Conservation (phyloP, 2,113 vertebrate genomes). For the Nematolebias whitei region DNA sequence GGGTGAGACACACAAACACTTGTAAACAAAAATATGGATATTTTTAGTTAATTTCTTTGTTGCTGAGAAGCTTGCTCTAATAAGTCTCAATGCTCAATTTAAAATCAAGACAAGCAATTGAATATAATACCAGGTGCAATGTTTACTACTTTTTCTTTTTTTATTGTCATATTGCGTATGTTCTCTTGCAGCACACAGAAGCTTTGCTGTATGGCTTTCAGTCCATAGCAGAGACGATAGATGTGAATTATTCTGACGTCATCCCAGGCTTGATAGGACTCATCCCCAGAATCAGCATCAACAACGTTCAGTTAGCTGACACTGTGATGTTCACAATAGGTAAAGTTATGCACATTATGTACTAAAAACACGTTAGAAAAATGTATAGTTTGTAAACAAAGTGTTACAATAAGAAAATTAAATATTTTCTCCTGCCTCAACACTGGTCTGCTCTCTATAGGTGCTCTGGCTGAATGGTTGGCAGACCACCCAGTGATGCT, state of each 20-base stretch:
- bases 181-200: slow-evolving; percentile 88
- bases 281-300: slow-evolving; percentile 97
- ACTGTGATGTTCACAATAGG: slow-evolving; percentile 99
- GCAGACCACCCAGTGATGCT: slow-evolving; percentile 99
- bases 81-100: background rate
- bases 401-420: background rate
- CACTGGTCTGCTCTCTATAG: slow-evolving; percentile 65
- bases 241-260: slow-evolving; percentile 98
- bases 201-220: slow-evolving; percentile 97
- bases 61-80: slow-evolving; percentile 2
- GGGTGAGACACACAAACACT: slow-evolving; percentile 47
- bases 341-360: slow-evolving; percentile 51
- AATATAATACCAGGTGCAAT: background rate
- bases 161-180: background rate
- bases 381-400: background rate
- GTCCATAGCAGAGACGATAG: slow-evolving; percentile 97
- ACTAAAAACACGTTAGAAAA: background rate
- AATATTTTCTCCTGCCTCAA: background rate
- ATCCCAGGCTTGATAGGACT: slow-evolving; percentile 97
- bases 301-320: slow-evolving; percentile 96
- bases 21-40: background rate
- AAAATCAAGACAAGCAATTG: background rate
- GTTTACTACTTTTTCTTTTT: background rate
- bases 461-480: slow-evolving; percentile 96
- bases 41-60: slow-evolving; percentile 18